Evolutionary conservation across 2,888 invertebrate genomes (phyloP), one percentile per base, ranked within the genome.

Genomic region (Busseola fusca): DNA sequence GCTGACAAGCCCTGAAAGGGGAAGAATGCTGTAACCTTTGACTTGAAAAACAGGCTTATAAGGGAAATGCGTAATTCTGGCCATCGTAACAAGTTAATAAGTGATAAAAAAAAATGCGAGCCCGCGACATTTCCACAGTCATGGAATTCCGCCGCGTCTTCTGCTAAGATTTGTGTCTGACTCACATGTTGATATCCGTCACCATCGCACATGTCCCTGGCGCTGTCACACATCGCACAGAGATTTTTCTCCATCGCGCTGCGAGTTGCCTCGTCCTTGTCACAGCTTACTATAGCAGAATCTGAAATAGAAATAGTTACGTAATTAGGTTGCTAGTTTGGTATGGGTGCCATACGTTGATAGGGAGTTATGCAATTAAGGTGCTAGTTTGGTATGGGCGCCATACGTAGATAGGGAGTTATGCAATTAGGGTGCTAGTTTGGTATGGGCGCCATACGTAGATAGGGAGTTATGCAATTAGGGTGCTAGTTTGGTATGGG

Each of bases 281-380:
- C 71, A 0, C 30, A 64, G 52, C 81, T 78, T 40, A 68, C 81
- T 30, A 74, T 42, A 64, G 89, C 89, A 0, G 87, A 86, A 54
- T 93, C 94, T 94, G 52, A 0, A 77, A 66, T 21, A n/a, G 48
- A 50, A n/a, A n/a, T n/a, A n/a, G n/a, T n/a, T n/a, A n/a, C n/a
- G n/a, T n/a, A n/a, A 34, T 34, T 34, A 34, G 34, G 34, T 6
- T 34, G 34, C 34, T 34, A 34, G 34, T 34, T 34, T 34, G 34
- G 5, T 34, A 34, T 34, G 34, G 34, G 5, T 7, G 5, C 34
- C 34, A 34, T 34, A 3, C 34, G 7, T 34, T 3, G 34, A 7
- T 34, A 5, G 34, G n/a, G n/a, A n/a, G n/a, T n/a, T n/a, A n/a
- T n/a, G n/a, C n/a, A n/a, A n/a, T n/a, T n/a, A n/a, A n/a, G n/a